These are phyloP conservation scores for Orthosia incerta DNA, from an alignment of 2,888 invertebrate genomes.

Conservation along the genomic window DNA sequence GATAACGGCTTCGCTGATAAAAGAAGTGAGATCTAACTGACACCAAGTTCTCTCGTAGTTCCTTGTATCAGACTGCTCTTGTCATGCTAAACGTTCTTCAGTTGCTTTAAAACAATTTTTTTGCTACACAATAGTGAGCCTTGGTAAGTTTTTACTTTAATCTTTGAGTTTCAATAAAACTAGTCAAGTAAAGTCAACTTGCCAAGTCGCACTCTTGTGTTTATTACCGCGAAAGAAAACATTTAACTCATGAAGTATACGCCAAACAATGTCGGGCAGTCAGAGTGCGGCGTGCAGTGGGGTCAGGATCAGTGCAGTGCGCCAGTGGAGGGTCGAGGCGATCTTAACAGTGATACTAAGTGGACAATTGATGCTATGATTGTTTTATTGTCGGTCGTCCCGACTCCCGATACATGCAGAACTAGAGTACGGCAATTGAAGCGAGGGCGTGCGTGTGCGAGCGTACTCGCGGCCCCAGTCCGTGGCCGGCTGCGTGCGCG, in stretches of 20 bases:
- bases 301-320: not conserved
- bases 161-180: no score
- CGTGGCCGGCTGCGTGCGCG: constrained; percentile 28
- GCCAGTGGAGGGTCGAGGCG: not conserved
- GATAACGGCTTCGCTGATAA: no score
- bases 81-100: no score
- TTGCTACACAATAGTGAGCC: no score
- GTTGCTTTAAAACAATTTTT: no score
- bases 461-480: constrained; percentile 7
- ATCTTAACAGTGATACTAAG: constrained; percentile 17
- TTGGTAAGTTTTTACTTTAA: no score
- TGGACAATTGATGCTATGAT: constrained; percentile 53
- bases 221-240: not conserved
- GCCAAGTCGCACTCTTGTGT: no score
- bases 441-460: constrained; percentile 9
- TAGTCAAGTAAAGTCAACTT: no score
- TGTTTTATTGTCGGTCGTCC: constrained; percentile 46
- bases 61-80: no score
- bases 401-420: constrained; percentile 26
- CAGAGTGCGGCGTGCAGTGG: not conserved
- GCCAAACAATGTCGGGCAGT: not conserved
- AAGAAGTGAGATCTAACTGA: no score
- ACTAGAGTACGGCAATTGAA: constrained; percentile 31
- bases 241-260: not conserved
- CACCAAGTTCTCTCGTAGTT: no score